Conservation (phyloP, 2,797 vertebrate genomes). For the Fratercula arctica region DNA sequence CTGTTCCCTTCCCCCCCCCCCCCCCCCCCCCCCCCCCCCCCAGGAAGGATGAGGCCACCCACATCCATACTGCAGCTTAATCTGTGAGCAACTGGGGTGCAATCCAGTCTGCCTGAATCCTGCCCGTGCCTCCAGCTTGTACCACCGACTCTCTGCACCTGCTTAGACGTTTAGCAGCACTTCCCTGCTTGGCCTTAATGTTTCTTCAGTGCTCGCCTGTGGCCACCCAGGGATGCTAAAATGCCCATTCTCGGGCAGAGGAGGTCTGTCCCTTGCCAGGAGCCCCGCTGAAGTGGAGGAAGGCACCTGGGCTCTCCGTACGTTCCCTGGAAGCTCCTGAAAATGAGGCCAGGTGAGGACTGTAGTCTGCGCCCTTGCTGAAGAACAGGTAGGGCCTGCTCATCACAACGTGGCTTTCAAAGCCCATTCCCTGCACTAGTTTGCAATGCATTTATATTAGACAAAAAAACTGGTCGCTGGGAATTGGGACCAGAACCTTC, state of each 20-base stretch:
- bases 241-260: neutral
- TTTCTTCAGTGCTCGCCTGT: neutral
- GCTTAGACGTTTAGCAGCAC: neutral
- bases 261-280: neutral
- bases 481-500: neutral
- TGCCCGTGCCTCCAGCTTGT: neutral
- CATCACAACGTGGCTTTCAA: fast-evolving
- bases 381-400: neutral
- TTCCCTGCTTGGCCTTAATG: neutral
- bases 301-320: neutral
- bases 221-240: neutral
- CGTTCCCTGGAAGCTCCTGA: neutral
- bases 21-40: too few relatives aligned
- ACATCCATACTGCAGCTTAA: neutral
- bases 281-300: neutral
- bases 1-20: neutral
- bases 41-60: neutral
- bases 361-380: neutral
- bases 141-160: neutral
- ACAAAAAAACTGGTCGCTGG: neutral
- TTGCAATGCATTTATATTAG: neutral
- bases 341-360: neutral
- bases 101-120: neutral
- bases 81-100: neutral
- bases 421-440: neutral